Percentiles rank a stretch among this genome's conserved stretches.
phyloP scores from a whole-genome alignment of 2,113 vertebrate genomes.

The Larimichthys crocea region DNA sequence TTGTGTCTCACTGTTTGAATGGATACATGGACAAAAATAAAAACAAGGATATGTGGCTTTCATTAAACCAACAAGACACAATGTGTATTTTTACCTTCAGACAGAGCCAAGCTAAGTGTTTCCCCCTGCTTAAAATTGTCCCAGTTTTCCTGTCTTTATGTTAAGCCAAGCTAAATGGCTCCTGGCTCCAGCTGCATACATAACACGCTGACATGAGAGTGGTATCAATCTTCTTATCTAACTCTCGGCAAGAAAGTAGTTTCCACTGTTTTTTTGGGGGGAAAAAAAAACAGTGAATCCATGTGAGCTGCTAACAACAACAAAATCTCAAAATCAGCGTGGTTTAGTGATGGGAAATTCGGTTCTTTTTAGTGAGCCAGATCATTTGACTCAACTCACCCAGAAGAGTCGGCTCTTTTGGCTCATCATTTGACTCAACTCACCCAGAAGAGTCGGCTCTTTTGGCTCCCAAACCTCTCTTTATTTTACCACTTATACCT shows the following conservation, averaged over 20 bases:
- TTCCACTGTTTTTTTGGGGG: background rate
- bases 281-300: background rate
- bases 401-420: too few species aligned
- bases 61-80: background rate
- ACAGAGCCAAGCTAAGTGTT: background rate
- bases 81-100: background rate
- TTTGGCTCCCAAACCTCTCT: too few species aligned
- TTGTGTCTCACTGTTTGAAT: background rate
- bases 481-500: too few species aligned
- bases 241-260: too few species aligned
- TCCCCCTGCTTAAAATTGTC: background rate
- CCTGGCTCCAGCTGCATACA: background rate
- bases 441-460: too few species aligned
- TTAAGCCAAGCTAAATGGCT: conserved; percentile 5
- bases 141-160: too few species aligned
- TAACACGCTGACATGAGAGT: background rate
- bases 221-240: background rate
- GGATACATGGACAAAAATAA: background rate
- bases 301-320: conserved; percentile 7
- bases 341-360: background rate
- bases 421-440: too few species aligned
- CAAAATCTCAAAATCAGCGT: background rate
- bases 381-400: too few species aligned
- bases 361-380: too few species aligned
- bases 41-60: background rate